phyloP scores from a whole-genome alignment of 2,888 invertebrate genomes.

The Perizoma affinitatum region DNA sequence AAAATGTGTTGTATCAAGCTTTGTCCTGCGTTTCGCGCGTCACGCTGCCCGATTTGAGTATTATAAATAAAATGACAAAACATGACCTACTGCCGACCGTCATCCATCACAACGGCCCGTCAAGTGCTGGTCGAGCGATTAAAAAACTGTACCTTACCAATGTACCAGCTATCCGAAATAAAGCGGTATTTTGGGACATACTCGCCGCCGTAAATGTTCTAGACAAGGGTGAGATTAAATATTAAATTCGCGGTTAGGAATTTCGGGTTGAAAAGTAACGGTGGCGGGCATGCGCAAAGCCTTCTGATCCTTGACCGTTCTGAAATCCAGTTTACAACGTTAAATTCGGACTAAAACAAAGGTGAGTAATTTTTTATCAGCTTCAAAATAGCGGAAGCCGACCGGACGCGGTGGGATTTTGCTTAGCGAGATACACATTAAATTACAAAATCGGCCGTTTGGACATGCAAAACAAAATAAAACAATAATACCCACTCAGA shows the following conservation, averaged over 20 bases:
- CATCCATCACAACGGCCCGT: conserved; percentile 79
- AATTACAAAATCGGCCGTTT: conserved; percentile 49
- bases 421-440: conserved; percentile 42
- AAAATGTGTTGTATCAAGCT: conserved; percentile 50
- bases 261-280: conserved; percentile 78
- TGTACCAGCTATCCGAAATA: conserved; percentile 53
- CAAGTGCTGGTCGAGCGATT: conserved; percentile 79
- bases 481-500: conserved; percentile 10
- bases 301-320: conserved; percentile 60
- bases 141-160: conserved; percentile 75
- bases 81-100: conserved; percentile 69
- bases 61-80: conserved; percentile 82
- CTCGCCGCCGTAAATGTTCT: conserved; percentile 74
- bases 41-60: conserved; percentile 81
- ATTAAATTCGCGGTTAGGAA: conserved; percentile 82
- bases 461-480: conserved; percentile 13
- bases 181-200: conserved; percentile 72
- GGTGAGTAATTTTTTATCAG: conserved; percentile 70
- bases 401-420: conserved; percentile 43
- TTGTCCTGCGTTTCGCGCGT: conserved; percentile 69
- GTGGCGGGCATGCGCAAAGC: conserved; percentile 64
- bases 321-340: conserved; percentile 66
- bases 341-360: conserved; percentile 70
- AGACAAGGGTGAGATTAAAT: conserved; percentile 83
- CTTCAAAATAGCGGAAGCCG: conserved; percentile 51